Conservation (phyloP, 2,797 vertebrate species). For the Enteromius treurensis region DNA sequence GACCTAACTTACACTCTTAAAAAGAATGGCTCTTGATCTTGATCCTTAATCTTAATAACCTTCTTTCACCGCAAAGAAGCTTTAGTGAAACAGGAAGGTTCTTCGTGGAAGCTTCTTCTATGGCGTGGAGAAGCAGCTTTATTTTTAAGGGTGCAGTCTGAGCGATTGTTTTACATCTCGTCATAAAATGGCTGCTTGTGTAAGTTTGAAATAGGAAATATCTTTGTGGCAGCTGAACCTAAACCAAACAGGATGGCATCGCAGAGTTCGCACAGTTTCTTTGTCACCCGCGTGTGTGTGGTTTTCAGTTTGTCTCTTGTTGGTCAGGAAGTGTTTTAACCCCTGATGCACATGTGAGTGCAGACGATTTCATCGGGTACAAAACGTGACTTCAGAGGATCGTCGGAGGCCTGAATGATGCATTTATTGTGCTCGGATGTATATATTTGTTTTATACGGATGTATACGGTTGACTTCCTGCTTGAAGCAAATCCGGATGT, state of each 20-base stretch:
- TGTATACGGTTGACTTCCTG: slow-evolving; percentile 11
- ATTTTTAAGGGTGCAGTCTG: neutral
- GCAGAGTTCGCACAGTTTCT: slow-evolving; percentile 72
- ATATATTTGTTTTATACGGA: slow-evolving; percentile 9
- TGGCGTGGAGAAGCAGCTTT: no score
- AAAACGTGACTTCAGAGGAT: slow-evolving; percentile 5
- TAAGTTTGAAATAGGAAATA: slow-evolving; percentile 60
- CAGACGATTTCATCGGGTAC: neutral
- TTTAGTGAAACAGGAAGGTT: no score
- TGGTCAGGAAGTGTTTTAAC: slow-evolving; percentile 73
- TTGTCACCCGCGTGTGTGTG: slow-evolving; percentile 74
- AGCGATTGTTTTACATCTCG: slow-evolving; percentile 8
- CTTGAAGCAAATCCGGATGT: slow-evolving; percentile 25
- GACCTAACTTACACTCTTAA: no score
- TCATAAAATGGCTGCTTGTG: slow-evolving; percentile 55
- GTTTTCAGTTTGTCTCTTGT: slow-evolving; percentile 66
- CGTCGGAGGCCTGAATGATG: neutral
- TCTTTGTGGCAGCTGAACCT: slow-evolving; percentile 58
- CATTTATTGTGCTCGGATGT: neutral
- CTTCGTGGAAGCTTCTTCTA: no score
- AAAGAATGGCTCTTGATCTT: no score
- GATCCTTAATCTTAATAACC: no score
- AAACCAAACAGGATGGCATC: slow-evolving; percentile 62
- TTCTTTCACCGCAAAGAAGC: no score
- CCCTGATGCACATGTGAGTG: slow-evolving; percentile 31